phyloP scores from a whole-genome alignment of 2,888 invertebrate genomes.

The Corbicula japonica region DNA sequence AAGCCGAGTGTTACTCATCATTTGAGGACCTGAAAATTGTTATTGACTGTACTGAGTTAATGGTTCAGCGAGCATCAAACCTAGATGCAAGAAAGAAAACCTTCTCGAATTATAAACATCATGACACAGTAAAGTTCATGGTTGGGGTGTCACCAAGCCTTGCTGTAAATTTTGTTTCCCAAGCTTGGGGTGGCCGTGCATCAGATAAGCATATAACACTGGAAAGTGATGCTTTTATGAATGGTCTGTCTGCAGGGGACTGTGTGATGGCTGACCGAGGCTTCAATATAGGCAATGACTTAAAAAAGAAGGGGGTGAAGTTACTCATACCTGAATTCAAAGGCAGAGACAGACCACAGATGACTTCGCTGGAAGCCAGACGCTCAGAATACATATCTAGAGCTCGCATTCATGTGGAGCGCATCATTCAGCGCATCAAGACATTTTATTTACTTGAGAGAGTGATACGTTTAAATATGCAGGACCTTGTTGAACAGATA shows the following conservation, averaged over 20 bases:
- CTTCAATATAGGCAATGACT: conserved; percentile 2
- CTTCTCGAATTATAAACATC: too few species aligned
- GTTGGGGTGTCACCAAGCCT: conserved; percentile 39
- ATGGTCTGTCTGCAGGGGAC: conserved; percentile 5
- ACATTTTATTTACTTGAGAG: too few species aligned
- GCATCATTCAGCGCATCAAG: too few species aligned
- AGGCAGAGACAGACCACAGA: conserved; percentile 17
- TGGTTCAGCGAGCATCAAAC: conserved; percentile 38
- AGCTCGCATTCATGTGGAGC: conserved; percentile 2
- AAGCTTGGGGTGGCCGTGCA: conserved; percentile 39
- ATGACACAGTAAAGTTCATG: conserved; percentile 34
- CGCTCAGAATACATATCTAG: conserved; percentile 10
- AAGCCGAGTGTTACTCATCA: conserved; percentile 24
- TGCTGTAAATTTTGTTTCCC: conserved; percentile 38
- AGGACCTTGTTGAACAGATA: too few species aligned
- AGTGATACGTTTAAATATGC: too few species aligned
- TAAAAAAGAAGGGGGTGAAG: conserved; percentile 6
- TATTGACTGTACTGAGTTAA: conserved; percentile 52
- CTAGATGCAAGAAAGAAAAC: conserved; percentile 40
- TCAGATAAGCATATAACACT: conserved; percentile 50
- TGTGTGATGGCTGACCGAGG: conserved; percentile 42
- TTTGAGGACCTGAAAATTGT: conserved; percentile 37
- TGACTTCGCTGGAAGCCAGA: background rate
- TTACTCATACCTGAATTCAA: conserved; percentile 22
- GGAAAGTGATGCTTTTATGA: conserved; percentile 29